These are phyloP conservation scores for Sebastes trivittatus DNA, from an alignment of 2,797 vertebrate genomes.

Conservation along the genomic window DNA sequence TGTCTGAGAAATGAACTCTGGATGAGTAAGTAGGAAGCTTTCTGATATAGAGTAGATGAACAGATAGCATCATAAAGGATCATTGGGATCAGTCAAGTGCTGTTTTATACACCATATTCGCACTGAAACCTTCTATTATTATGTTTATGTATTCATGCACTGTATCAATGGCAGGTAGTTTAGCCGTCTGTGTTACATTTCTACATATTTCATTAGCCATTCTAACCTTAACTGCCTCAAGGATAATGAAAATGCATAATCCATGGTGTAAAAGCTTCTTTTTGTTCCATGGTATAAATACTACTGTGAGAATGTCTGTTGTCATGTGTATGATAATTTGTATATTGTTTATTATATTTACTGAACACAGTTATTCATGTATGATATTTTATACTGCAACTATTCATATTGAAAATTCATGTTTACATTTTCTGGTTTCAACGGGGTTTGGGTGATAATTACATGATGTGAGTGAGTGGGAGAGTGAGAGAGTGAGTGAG, in stretches of 20 bases:
- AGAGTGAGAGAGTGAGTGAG: constrained; percentile 3
- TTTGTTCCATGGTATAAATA: constrained; percentile 64
- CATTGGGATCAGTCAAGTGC: constrained; percentile 19
- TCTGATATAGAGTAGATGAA: constrained; percentile 19
- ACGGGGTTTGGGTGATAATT: constrained; percentile 29
- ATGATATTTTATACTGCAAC: constrained; percentile 46
- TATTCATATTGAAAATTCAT: constrained; percentile 40
- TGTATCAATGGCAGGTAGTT: constrained; percentile 60
- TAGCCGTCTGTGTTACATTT: constrained; percentile 30
- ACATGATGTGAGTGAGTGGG: constrained; percentile 3
- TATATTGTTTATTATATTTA: constrained; percentile 62
- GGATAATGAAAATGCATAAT: constrained; percentile 57
- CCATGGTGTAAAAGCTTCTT: constrained; percentile 60
- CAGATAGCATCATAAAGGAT: constrained; percentile 10
- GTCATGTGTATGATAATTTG: constrained; percentile 51
- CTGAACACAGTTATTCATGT: constrained; percentile 51
- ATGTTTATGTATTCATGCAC: constrained; percentile 78
- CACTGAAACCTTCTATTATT: constrained; percentile 78
- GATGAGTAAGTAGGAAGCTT: background rate
- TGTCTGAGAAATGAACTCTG: constrained; percentile 4
- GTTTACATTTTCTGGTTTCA: constrained; percentile 63
- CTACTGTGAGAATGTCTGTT: constrained; percentile 77
- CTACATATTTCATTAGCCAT: constrained; percentile 37
- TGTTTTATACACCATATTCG: constrained; percentile 51
- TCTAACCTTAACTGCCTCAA: constrained; percentile 78